Conservation (phyloP, 2,888 invertebrate genomes). For the Drosophila paramelanica region DNA sequence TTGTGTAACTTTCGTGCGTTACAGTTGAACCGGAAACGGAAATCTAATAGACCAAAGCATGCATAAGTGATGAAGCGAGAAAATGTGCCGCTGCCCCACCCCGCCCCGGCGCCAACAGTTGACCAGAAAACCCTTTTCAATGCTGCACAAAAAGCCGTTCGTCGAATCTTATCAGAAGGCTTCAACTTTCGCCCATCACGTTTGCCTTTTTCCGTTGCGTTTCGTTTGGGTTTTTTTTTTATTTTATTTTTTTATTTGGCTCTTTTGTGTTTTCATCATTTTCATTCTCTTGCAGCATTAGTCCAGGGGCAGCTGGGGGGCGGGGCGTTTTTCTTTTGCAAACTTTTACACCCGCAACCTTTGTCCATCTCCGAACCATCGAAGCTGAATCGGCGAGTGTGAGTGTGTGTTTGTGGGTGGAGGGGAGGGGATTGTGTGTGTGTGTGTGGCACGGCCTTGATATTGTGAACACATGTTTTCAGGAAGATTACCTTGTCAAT, state of each 20-base stretch:
- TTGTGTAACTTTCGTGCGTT: conserved; percentile 69
- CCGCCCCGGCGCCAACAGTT: conserved; percentile 5
- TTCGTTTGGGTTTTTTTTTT: conserved; percentile 5
- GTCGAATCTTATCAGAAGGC: conserved; percentile 71
- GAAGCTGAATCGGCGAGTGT: conserved; percentile 11
- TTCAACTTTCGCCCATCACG: conserved; percentile 64
- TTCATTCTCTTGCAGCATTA: conserved; percentile 46
- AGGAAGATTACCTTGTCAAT: conserved; percentile 81
- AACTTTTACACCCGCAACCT: conserved; percentile 61
- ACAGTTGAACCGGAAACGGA: conserved; percentile 80
- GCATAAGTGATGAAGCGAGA: conserved; percentile 79
- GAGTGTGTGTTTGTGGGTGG: conserved; percentile 18
- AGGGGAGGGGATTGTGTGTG: neutral
- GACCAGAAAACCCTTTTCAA: conserved; percentile 61
- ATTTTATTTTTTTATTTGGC: conserved; percentile 5
- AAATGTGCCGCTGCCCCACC: conserved; percentile 38
- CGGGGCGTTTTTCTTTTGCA: conserved; percentile 32
- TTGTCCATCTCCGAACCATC: conserved; percentile 42
- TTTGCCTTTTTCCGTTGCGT: conserved; percentile 43
- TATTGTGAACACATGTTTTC: conserved; percentile 77
- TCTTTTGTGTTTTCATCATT: conserved; percentile 32
- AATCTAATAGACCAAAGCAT: conserved; percentile 80
- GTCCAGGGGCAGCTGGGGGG: conserved; percentile 1
- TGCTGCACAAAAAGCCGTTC: conserved; percentile 39
- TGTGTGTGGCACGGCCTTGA: conserved; percentile 62